Conservation (phyloP, 2,888 invertebrate species). For the Pinctada fucata region DNA sequence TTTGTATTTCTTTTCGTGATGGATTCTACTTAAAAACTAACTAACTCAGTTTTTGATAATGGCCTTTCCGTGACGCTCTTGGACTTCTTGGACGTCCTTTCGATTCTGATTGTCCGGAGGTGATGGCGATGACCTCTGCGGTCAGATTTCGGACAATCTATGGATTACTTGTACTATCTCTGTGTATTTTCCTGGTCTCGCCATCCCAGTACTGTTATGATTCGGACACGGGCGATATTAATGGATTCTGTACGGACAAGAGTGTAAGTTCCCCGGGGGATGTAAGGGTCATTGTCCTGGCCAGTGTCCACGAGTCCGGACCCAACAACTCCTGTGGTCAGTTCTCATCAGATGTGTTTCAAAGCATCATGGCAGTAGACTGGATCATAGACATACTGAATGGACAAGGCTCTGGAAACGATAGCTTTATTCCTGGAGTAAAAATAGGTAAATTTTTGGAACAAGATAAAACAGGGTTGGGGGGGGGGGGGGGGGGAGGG, state of each 20-base stretch:
- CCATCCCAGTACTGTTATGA: slow-evolving; percentile 1
- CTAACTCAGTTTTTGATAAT: too few species aligned
- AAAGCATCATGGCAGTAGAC: slow-evolving; percentile 32
- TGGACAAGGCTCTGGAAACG: slow-evolving; percentile 2
- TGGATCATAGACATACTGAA: slow-evolving; percentile 36
- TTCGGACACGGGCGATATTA: not conserved
- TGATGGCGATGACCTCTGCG: too few species aligned
- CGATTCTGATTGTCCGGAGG: too few species aligned
- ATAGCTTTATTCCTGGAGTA: slow-evolving; percentile 39
- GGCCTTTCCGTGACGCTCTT: too few species aligned
- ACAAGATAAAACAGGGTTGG: not conserved
- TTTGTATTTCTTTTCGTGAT: too few species aligned
- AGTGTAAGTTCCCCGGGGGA: slow-evolving; percentile 22
- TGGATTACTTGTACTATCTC: too few species aligned
- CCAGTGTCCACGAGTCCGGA: slow-evolving; percentile 23
- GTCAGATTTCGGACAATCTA: too few species aligned
- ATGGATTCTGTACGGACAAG: slow-evolving; percentile 23
- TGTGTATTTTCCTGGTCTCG: too few species aligned
- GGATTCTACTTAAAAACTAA: too few species aligned
- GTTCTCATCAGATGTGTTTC: slow-evolving; percentile 33
- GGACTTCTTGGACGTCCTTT: too few species aligned
- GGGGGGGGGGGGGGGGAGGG: not conserved
- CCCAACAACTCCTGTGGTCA: slow-evolving; percentile 14
- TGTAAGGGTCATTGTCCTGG: slow-evolving; percentile 21
- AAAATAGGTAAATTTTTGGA: slow-evolving; percentile 32